Percentiles rank a stretch among this genome's conserved stretches.
phyloP scores from a whole-genome alignment of 2,113 vertebrate genomes.

The Tylochromis polylepis region DNA sequence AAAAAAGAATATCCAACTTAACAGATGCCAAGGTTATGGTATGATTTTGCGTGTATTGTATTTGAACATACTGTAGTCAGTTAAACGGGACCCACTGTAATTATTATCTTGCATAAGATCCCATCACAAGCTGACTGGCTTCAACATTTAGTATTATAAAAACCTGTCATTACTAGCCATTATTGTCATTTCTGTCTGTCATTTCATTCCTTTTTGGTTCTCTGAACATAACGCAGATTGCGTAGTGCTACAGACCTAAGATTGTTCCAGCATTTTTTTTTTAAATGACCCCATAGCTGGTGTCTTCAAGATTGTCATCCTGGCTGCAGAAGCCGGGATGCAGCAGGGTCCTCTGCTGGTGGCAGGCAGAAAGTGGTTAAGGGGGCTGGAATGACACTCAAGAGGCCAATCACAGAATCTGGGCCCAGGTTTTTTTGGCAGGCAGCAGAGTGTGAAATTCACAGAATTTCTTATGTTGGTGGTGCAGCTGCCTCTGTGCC shows the following conservation, averaged over 20 bases:
- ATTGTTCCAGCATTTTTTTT: slow-evolving; percentile 71
- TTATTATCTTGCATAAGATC: neutral
- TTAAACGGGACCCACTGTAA: neutral
- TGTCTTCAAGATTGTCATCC: slow-evolving; percentile 73
- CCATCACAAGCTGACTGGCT: neutral
- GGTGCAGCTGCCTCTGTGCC: slow-evolving; percentile 79
- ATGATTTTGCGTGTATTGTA: neutral
- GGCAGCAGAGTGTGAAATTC: slow-evolving; percentile 84
- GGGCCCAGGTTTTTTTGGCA: slow-evolving; percentile 81
- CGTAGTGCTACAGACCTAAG: slow-evolving; percentile 69
- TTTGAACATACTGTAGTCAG: neutral
- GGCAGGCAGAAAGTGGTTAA: neutral
- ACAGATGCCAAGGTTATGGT: neutral
- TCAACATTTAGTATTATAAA: slow-evolving; percentile 7
- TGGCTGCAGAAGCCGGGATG: slow-evolving; percentile 62
- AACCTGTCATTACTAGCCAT: neutral
- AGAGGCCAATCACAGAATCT: slow-evolving; percentile 79
- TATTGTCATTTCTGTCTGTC: slow-evolving; percentile 22
- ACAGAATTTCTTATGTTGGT: slow-evolving; percentile 81
- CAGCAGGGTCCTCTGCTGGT: slow-evolving; percentile 64
- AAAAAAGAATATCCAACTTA: neutral
- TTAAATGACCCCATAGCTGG: slow-evolving; percentile 80
- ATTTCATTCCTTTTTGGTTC: slow-evolving; percentile 24
- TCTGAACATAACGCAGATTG: slow-evolving; percentile 27
- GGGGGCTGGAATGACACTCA: slow-evolving; percentile 70